Percentiles rank a stretch among this genome's conserved stretches.
phyloP scores from a whole-genome alignment of 2,113 vertebrate genomes.

The Deroptyus accipitrinus region DNA sequence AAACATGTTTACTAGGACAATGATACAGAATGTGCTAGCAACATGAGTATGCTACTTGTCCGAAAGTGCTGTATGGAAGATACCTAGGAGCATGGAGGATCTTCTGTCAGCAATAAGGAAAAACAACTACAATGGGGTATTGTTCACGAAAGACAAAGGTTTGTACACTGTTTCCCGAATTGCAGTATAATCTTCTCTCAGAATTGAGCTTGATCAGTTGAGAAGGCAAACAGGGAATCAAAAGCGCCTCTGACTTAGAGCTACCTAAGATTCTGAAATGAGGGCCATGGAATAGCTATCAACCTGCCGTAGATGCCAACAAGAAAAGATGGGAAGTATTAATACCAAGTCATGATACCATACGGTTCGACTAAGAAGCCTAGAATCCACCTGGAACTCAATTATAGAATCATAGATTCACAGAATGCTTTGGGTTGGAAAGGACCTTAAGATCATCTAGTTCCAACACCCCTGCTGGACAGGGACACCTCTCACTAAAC shows the following conservation, averaged over 20 bases:
- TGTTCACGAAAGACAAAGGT: background rate
- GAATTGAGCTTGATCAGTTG: background rate
- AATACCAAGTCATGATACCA: rapidly evolving
- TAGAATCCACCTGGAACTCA: background rate
- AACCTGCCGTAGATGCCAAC: background rate
- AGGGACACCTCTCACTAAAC: background rate
- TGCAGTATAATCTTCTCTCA: background rate
- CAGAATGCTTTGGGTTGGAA: background rate
- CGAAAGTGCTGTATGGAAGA: background rate
- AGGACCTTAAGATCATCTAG: background rate
- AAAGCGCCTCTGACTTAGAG: background rate
- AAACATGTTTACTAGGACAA: rapidly evolving
- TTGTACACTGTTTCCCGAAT: background rate
- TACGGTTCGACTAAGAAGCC: background rate
- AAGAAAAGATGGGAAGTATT: too few relatives aligned
- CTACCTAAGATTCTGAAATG: background rate
- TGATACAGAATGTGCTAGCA: background rate
- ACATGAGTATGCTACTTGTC: background rate
- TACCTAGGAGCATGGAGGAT: background rate
- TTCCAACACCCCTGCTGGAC: background rate
- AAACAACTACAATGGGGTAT: background rate
- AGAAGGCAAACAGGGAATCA: background rate
- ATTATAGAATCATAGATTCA: background rate
- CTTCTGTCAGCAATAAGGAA: background rate
- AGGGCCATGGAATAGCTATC: background rate